Evolutionary conservation across 2,797 vertebrate species (phyloP), one percentile per base, ranked within the genome.

Genomic region (Cygnus olor): DNA sequence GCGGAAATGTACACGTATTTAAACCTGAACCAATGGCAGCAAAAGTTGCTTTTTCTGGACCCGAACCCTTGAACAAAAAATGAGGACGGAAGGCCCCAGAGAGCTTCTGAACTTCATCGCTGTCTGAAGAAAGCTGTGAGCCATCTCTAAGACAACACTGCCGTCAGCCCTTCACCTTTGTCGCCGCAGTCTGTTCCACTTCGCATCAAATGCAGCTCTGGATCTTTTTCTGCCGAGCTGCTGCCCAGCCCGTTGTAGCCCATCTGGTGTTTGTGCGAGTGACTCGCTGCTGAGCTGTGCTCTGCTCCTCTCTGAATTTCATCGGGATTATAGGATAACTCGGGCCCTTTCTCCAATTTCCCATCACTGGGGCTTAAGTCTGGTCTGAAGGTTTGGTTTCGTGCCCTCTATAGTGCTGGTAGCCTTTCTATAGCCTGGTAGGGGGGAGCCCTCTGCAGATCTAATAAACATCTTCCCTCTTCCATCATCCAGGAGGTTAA

Each of bases 151-250:
- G 70, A 34, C 66, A 63, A 8, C 1, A 2, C 73, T 28, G 77
- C 88, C 45, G 57, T 42, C 82, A 94, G 2, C 27, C 30, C 74
- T 88, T 94, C 76, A 91, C 73, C 90, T 91, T 94, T 94, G 94
- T 95, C 91, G 71, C 94, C 64, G 54, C 86, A 84, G 92, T 88
- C 96, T 95, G 95, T 96, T 96, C 95, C 47, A 36, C 88, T 94
- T 86, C 88, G 36, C 85, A 56, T 94, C 94, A 79, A 81, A 81
- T 44, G 42, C 45, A 84, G 64, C 77, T 66, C 88, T 93, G 93
- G 85, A 94, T 76, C 83, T 72, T 81, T 94, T 69, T 83, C 89
- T 0, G 8, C 65, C 11, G 5, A 80, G 88, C 64, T 61, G 88
- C 81, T 94, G 90, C 93, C 96, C 93, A 86, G 88, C 70, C 82